Evolutionary conservation across 2,888 invertebrate species (phyloP), one percentile per base, ranked within the genome.

Genomic region (Hypomecis atomaria): DNA sequence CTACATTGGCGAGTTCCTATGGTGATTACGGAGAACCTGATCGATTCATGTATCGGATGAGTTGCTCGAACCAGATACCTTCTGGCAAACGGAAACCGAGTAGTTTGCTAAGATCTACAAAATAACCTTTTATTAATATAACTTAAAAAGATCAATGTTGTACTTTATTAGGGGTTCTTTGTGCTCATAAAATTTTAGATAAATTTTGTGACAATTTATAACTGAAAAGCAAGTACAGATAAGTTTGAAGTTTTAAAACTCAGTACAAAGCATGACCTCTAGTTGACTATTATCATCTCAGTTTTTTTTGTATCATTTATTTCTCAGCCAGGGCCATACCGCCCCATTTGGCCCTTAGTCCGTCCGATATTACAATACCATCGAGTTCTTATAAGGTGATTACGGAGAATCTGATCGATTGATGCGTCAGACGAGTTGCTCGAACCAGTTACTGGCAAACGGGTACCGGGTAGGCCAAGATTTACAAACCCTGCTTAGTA

Each of bases 361-460:
- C 58, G 42, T 34, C 58, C 58, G 49, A 49, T 48, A 44, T n/a
- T 52, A 52, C 44, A 36, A 34, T 49, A 49, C 49, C 36, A 49
- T 49, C 37, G 49, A 4, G 44, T 44, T 44, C 11, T 11, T 44
- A n/a, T 44, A 11, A 44, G 11, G 6, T 11, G 11, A 13, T 44
- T 44, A 44, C 44, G n/a, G 44, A 13, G 44, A 44, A 44, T 8
- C 13, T 6, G 49, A 49, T 49, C 36, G 36, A 49, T 49, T 49
- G 49, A 33, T 61, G 50, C 62, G 49, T 45, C 62, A 62, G 40
- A 45, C 43, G 48, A 55, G 61, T 61, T 49, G 42, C 47, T 49
- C 42, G 49, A 49, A 49, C 55, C 48, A 48, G 42, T 48, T 13
- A 43, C 34, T 37, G 44, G 50, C 23, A 37, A 37, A 44, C 38